Conservation (phyloP, 2,113 vertebrate species). For the Cricetomys ansorgei region DNA sequence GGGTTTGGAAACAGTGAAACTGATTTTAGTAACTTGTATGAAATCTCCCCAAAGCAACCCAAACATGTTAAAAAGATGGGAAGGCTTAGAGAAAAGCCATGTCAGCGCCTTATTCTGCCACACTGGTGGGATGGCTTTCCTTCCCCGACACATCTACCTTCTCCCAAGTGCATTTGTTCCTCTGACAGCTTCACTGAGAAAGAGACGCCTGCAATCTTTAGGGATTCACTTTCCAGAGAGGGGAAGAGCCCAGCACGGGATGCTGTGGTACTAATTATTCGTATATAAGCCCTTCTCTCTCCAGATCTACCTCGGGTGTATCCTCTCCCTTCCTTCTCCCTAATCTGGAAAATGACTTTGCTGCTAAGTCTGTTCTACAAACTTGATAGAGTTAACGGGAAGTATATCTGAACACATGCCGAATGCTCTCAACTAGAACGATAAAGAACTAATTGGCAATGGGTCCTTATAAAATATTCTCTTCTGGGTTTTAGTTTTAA, state of each 20-base stretch:
- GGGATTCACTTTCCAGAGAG: neutral
- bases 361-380: neutral
- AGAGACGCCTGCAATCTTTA: neutral
- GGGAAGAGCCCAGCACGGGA: too few relatives aligned
- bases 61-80: neutral
- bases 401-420: neutral
- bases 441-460: neutral
- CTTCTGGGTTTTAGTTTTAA: neutral
- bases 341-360: neutral
- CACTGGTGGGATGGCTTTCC: neutral
- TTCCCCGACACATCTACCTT: accelerated
- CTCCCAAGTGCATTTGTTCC: neutral
- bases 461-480: neutral
- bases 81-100: neutral
- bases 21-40: neutral
- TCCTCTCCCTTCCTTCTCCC: neutral
- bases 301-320: accelerated
- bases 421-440: neutral
- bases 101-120: neutral
- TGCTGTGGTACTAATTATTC: neutral
- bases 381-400: neutral
- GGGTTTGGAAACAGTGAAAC: conserved; percentile 1
- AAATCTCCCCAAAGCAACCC: neutral
- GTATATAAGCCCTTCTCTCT: accelerated
- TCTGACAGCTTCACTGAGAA: neutral